Base-by-base conservation (phyloP, 37 sponge, comb jelly and placozoan genomes). In the Geodia barretti region DNA sequence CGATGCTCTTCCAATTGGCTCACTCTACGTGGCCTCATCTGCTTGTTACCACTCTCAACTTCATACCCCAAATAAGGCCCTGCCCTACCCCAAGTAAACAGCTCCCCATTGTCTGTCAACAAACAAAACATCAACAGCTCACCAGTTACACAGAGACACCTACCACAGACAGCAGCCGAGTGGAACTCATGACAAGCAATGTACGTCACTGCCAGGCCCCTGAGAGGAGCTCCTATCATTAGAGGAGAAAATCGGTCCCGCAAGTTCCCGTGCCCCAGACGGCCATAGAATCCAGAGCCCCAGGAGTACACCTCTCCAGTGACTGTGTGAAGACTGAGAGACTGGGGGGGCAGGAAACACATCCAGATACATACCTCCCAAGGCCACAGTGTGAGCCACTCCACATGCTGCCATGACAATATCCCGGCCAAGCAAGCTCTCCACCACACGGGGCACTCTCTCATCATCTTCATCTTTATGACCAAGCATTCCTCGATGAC, bases 41-140 rank as follows among this genome's bases (percentile, higher is more conserved):
- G 92, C 72, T 87, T 90, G 58, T 68, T 90, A 3, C 3, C 62
- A 31, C 77, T 84, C n/a, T 47, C 80, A 0, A 81, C 32, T 26
- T 64, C 11, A 65, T 92, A 90, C 1, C 91, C 89, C 29, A 88
- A 72, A 64, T 88, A 74, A 62, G 88, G 74, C 1, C 92, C 92
- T 8, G 88, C 88, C 72, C 74, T 83, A 8, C 97, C 97, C 97
- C 97, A 96, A 3, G 97, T 96, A 77, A 60, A 96, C 65, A 96
- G 74, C 67, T 96, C 94, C 30, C 97, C 97, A 79, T 41, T 76
- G 33, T 92, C 97, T 88, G 79, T 30, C 36, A 54, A n/a, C 7
- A 54, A 58, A 9, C 17, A 28, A 58, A 9, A 26, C 21, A 72
- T 17, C 39, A 35, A 72, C 9, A 28, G 40, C 21, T 33, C 14